Evolutionary conservation across 2,888 invertebrate genomes (phyloP), one percentile per base, ranked within the genome.

Genomic region (Apamea anceps): DNA sequence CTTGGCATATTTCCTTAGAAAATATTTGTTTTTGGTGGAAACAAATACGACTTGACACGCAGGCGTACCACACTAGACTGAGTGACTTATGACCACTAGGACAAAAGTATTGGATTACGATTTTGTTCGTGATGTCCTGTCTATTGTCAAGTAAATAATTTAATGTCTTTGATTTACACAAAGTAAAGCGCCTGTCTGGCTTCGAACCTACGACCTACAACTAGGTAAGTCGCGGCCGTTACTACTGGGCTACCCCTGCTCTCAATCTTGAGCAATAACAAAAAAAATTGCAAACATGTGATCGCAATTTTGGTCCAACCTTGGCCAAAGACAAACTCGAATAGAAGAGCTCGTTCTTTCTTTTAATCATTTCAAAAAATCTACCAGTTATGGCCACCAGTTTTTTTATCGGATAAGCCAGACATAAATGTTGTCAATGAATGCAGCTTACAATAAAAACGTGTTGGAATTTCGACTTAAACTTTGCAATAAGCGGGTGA

Each of bases 401-500:
- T 10, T 75, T 63, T 85, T 60, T 67, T 45, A 60, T 76, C 82
- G 63, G 72, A 82, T 81, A 76, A 72, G 67, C 32, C 37, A 45
- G 13, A 68, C 32, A 65, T 77, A 63, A 75, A 62, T 77, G 70
- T 70, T 70, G 68, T 78, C 74, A 75, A 75, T 77, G 72, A 79
- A 72, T 65, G 73, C 86, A 86, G 37, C 18, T 48, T 21, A 76
- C 62, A 72, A 72, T 68, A 79, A 87, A 88, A 83, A 80, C 62
- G 45, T 71, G 82, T 77, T 71, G 77, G 54, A 66, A 60, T 82
- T 85, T 83, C 42, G 15, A 63, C 60, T 77, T 82, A 67, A 66
- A 77, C 79, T 77, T 78, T 32, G 76, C 89, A 82, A 88, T 73
- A 32, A 32, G 25, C 76, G 51, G 72, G 74, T 68, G 84, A 75